Evolutionary conservation across 1,140 invertebrate species (phyloP), one percentile per base, ranked within the genome.

Genomic region (Danaus melanippus): DNA sequence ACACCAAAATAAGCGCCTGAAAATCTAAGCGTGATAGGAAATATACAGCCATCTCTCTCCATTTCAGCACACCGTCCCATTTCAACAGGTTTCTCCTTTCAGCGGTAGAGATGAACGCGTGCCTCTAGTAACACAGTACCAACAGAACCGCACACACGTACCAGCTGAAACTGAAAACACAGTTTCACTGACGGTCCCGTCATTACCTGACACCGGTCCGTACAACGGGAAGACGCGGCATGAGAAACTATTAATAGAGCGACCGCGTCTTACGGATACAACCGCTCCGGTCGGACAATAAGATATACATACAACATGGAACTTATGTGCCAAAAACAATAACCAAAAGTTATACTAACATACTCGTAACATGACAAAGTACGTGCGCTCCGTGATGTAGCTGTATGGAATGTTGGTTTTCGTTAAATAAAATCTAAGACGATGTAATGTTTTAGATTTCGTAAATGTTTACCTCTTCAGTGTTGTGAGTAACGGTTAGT

Each of bases 61-160:
- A 71, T 51, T 81, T 49, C 73, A 69, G 71, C 66, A 66, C 60
- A 62, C 76, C 64, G 73, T 82, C 75, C 79, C 68, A 84, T 83
- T 86, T 86, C 83, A 86, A 86, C 83, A 86, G 83, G 83, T 86
- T 86, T 84, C 80, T 79, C 76, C 71, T 86, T 86, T 86, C 81
- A 83, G 78, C 67, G 72, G 71, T 80, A 82, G 71, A 74, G 71
- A 59, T 57, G 72, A 78, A 76, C 74, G 78, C 76, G 83, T 84
- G 81, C 73, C 76, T 74, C 66, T 83, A 83, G 81, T 86, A 81
- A 79, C 79, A 64, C 76, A 74, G 80, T 76, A 80, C 79, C 83
- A 83, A 84, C 78, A 79, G 78, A 72, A 67, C 73, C 75, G 69
- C 72, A 78, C 78, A 86, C 83, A 83, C 80, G 79, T 84, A 78